phyloP scores from a whole-genome alignment of 1,140 invertebrate species.

The Nylanderia fulva region DNA sequence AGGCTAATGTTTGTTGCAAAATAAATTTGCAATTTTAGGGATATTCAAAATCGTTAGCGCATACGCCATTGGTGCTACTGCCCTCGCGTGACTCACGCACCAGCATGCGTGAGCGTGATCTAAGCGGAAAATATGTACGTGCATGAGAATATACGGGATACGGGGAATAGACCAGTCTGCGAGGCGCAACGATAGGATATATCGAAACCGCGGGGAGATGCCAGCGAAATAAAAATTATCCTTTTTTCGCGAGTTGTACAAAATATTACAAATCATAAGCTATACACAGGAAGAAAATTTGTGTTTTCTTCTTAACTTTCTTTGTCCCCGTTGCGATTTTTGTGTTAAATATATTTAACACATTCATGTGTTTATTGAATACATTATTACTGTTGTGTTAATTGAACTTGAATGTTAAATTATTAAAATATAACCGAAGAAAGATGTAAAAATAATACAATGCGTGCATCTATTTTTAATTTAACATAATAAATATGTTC shows the following conservation, averaged over 20 bases:
- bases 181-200: background rate
- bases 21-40: background rate
- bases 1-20: background rate
- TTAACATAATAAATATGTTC: no score
- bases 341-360: no score
- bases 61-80: slow-evolving; percentile 13
- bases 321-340: no score
- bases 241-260: background rate
- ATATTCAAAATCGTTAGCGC: background rate
- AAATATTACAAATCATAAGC: background rate
- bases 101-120: slow-evolving; percentile 12
- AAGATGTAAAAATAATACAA: no score
- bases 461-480: no score
- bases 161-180: slow-evolving; percentile 12
- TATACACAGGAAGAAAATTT: no score
- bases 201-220: background rate
- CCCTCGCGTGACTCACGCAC: slow-evolving; percentile 41
- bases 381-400: no score
- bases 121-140: slow-evolving; percentile 26
- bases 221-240: background rate
- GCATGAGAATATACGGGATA: no score
- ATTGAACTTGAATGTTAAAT: no score
- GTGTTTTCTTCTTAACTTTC: no score
- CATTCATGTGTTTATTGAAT: no score
- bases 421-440: no score